Base-by-base conservation (phyloP, 2,888 invertebrate species). In the Cryptocephalus moraei region DNA sequence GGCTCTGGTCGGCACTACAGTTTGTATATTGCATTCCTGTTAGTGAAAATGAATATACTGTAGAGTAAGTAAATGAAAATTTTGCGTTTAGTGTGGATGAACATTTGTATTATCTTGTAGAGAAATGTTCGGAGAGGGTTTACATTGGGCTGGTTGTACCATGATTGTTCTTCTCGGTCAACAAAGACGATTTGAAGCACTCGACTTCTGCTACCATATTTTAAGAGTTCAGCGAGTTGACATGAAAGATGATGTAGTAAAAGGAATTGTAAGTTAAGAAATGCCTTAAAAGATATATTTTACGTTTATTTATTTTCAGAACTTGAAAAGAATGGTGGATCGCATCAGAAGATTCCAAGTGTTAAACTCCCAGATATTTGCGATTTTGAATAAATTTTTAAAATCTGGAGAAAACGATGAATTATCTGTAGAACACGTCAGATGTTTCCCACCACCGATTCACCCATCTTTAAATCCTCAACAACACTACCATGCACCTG, bases 141-240 rank as follows among this genome's bases (percentile, higher is more conserved):
- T 99, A 0, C 93, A 97, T 71, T 99, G 97, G 97, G 97, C 96
- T 4, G 97, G 96, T 0, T 95, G 96, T 70, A 86, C 94, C 9
- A 91, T 99, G 78, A 91, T 99, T 52, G 87, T 92, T 2, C 76
- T 99, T 39, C 76, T 99, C 34, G 93, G 93, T 0, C 97, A 99
- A 65, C 95, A 97, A 73, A 75, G 93, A 41, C 77, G 96, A 49
- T 99, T 97, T 71, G 96, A 99, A 68, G 93, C 94, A 1, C 78
- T 97, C 39, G 99, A 99, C 75, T 97, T 97, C 76, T 95, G 93
- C 73, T 99, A 99, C 73, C 97, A 99, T 70, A 90, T 99, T 61
- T 78, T 97, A 51, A 74, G 94, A 51, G 94, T 97, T 9, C 96
- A 97, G 70, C 76, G 94, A 34, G 93, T 94, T 0, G 96, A 97